These are phyloP conservation scores for Pangasius djambal DNA, from an alignment of 2,797 vertebrate species.

Conservation along the genomic window DNA sequence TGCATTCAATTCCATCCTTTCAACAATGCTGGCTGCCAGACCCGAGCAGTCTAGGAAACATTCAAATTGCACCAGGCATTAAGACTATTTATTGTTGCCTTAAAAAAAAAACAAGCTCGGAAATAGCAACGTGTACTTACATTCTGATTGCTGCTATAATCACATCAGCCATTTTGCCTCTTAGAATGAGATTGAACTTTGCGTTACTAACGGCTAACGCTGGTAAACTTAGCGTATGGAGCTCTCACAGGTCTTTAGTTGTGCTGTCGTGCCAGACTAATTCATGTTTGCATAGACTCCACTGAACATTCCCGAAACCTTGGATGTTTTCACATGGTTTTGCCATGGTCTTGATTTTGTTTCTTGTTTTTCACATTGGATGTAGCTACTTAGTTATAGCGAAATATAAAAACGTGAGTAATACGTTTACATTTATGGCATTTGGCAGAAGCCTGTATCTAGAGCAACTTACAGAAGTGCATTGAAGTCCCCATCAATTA, in stretches of 20 bases:
- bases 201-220: not conserved
- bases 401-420: not conserved
- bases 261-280: not conserved
- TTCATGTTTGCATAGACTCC: not conserved
- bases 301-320: not conserved
- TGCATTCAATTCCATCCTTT: not conserved
- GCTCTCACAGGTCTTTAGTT: not conserved
- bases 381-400: not conserved
- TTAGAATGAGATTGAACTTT: constrained; percentile 4
- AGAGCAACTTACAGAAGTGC: not conserved
- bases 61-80: constrained; percentile 2
- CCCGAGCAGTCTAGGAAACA: not conserved
- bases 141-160: constrained; percentile 8
- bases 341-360: not conserved
- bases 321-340: not conserved
- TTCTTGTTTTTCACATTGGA: not conserved
- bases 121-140: constrained; percentile 1
- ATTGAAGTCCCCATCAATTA: not conserved
- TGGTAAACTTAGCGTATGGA: not conserved
- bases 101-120: constrained; percentile 3
- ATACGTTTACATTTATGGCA: not conserved
- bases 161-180: constrained; percentile 8
- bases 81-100: constrained; percentile 2
- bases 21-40: not conserved
- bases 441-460: not conserved